Percentiles rank a stretch among this genome's conserved stretches.
Conservation (phyloP, 92 coral and sea anemone genomes). For the Galaxea fascicularis region DNA sequence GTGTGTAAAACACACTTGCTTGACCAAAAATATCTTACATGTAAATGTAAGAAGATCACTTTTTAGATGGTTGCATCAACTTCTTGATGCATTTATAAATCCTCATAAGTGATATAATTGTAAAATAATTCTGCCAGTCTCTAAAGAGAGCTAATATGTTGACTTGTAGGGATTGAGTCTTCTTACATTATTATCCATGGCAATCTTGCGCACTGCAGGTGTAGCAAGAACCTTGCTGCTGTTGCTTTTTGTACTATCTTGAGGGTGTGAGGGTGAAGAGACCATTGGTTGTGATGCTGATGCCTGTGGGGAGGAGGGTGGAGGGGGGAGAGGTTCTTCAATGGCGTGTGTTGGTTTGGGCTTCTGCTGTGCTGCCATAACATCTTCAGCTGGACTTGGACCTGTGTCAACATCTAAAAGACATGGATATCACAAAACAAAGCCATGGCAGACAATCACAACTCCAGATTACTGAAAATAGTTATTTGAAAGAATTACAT, state of each 20-base stretch:
- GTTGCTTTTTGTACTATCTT: not conserved
- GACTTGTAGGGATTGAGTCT: not conserved
- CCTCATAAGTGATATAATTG: too few relatives aligned
- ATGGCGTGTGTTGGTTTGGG: conserved; percentile 87
- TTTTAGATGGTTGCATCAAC: not conserved
- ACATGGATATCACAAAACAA: too few relatives aligned
- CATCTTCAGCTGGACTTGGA: conserved; percentile 91
- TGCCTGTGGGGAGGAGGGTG: conserved; percentile 64
- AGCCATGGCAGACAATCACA: not conserved
- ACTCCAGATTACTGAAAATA: too few relatives aligned
- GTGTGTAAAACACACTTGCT: too few relatives aligned
- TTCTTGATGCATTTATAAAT: too few relatives aligned
- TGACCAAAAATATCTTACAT: too few relatives aligned
- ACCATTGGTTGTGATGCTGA: conserved; percentile 44
- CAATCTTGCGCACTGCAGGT: conserved; percentile 96
- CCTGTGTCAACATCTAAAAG: conserved; percentile 55
- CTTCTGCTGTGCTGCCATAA: conserved; percentile 86
- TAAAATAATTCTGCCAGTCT: too few relatives aligned
- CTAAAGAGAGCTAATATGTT: not conserved
- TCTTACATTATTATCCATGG: conserved; percentile 87
- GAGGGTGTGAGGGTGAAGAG: conserved; percentile 31
- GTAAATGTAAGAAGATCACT: too few relatives aligned
- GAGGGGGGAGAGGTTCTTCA: conserved; percentile 79
- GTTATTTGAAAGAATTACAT: not conserved
- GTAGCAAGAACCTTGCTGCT: conserved; percentile 82